phyloP scores from a whole-genome alignment of 2,113 vertebrate species.

The Mohoua ochrocephala region DNA sequence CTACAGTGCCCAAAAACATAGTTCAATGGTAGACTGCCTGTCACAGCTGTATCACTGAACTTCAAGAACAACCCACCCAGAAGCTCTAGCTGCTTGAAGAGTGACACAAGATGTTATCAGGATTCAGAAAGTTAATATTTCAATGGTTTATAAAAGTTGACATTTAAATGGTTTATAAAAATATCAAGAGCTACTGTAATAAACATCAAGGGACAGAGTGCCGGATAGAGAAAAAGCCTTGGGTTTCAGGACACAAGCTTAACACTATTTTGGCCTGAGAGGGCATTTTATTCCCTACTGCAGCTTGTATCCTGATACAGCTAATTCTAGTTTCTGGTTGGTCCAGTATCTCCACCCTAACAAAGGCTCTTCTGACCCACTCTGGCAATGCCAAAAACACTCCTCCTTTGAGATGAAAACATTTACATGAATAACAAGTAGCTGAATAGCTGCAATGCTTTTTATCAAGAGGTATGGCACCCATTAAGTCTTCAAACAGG shows the following conservation, averaged over 20 bases:
- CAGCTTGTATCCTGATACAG: background rate
- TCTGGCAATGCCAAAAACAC: background rate
- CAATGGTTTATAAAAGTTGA: background rate
- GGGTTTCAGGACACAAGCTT: background rate
- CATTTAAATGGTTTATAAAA: background rate
- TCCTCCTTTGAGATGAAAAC: background rate
- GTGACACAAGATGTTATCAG: fast-evolving
- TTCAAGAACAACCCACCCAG: background rate
- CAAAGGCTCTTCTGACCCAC: background rate
- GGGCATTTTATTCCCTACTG: background rate
- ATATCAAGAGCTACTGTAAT: background rate
- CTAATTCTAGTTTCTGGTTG: background rate
- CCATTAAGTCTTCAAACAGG: background rate
- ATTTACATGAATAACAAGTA: background rate
- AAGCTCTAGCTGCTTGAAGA: background rate
- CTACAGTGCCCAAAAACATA: background rate
- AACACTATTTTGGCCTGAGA: background rate
- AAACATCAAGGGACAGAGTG: background rate
- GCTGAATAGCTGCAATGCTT: background rate
- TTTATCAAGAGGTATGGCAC: background rate
- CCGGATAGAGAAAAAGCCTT: background rate
- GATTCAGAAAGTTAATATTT: background rate
- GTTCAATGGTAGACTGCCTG: fast-evolving
- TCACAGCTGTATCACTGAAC: background rate
- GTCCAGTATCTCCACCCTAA: background rate